Evolutionary conservation across 2,888 invertebrate genomes (phyloP).

Genomic region (Tortricodes alternella): DNA sequence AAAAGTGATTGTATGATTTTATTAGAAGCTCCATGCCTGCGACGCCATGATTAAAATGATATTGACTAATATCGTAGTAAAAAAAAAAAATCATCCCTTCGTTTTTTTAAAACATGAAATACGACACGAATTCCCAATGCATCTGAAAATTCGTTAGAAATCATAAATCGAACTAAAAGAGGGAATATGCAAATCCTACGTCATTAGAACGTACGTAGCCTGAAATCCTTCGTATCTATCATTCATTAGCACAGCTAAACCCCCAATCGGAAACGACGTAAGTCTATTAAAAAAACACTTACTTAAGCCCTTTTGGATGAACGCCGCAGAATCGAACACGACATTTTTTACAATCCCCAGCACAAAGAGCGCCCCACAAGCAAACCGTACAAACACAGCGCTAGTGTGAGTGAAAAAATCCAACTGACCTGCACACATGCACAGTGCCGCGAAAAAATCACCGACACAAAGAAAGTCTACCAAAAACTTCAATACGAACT

Average conservation of each 20-base stretch:
- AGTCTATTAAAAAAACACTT: neutral
- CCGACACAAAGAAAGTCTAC: constrained; percentile 81
- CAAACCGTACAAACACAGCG: constrained; percentile 52
- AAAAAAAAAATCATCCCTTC: neutral
- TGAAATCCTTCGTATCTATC: constrained; percentile 72
- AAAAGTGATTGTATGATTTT: too few relatives aligned
- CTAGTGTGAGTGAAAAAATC: constrained; percentile 74
- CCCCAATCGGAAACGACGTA: neutral
- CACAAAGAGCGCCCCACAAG: constrained; percentile 74
- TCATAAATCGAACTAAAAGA: constrained; percentile 37
- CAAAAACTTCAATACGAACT: constrained; percentile 80
- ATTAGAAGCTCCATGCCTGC: too few relatives aligned
- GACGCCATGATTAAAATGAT: too few relatives aligned
- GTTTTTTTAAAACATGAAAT: constrained; percentile 15
- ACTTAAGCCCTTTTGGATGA: constrained; percentile 7
- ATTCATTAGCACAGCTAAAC: constrained; percentile 78
- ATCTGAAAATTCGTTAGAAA: constrained; percentile 29
- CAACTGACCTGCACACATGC: constrained; percentile 76
- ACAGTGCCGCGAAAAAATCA: constrained; percentile 72
- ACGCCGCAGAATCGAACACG: constrained; percentile 74
- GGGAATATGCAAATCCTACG: constrained; percentile 43
- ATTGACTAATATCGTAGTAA: too few relatives aligned
- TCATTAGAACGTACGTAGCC: constrained; percentile 48
- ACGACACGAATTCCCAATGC: constrained; percentile 23
- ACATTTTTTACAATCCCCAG: constrained; percentile 81